These are phyloP conservation scores for Barbus barbus DNA, from an alignment of 2,113 vertebrate genomes.

Conservation along the genomic window DNA sequence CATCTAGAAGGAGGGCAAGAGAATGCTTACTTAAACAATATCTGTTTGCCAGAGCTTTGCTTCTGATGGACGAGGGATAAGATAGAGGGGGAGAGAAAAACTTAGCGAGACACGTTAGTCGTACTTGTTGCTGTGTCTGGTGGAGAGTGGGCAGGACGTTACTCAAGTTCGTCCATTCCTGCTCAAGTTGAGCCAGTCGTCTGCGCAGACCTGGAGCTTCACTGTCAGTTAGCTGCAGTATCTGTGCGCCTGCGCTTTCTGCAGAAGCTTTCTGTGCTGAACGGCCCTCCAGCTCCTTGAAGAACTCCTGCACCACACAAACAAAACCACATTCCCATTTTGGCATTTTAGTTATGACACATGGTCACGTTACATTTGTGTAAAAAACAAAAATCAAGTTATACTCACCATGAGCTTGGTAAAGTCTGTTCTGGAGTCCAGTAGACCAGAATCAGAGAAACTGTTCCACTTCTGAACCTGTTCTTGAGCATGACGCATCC, in stretches of 20 bases:
- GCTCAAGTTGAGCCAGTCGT: conserved; percentile 78
- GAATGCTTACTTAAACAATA: not conserved
- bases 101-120: not conserved
- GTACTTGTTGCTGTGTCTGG: conserved; percentile 84
- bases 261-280: conserved; percentile 77
- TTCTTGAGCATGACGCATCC: conserved; percentile 79
- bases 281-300: conserved; percentile 79
- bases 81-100: not conserved
- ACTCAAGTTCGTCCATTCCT: conserved; percentile 79
- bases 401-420: conserved; percentile 80
- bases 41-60: not conserved
- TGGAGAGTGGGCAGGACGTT: conserved; percentile 78
- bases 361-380: no score
- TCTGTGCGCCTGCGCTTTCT: conserved; percentile 73
- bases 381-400: no score
- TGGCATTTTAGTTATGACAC: not conserved
- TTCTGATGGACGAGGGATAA: not conserved
- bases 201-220: conserved; percentile 74
- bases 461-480: conserved; percentile 79
- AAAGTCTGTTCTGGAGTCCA: conserved; percentile 73
- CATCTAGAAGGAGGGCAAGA: conserved; percentile 71
- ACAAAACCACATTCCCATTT: not conserved
- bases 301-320: conserved; percentile 77
- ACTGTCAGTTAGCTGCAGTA: conserved; percentile 79
- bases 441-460: conserved; percentile 72